Conservation (phyloP, 2,888 invertebrate genomes). For the Idaea straminata region DNA sequence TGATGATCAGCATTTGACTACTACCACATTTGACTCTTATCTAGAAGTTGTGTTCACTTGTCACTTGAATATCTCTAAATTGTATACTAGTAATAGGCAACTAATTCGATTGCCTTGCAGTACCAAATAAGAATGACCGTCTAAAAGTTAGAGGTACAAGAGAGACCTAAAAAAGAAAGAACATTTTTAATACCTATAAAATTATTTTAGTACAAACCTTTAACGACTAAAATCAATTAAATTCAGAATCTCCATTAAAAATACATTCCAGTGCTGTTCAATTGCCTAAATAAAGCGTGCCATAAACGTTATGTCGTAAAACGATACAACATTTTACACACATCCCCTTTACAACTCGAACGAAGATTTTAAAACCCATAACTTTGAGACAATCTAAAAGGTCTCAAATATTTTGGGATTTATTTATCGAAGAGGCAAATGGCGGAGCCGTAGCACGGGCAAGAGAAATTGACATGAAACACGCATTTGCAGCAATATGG, state of each 20-base stretch:
- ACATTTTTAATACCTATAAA: background rate
- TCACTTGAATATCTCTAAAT: too few relatives aligned
- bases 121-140: too few relatives aligned
- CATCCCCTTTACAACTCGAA: background rate
- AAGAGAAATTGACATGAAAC: background rate
- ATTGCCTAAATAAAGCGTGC: background rate
- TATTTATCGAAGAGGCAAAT: background rate
- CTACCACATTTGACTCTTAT: too few relatives aligned
- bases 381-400: background rate
- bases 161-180: background rate
- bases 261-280: background rate
- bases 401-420: background rate
- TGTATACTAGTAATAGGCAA: too few relatives aligned
- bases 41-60: too few relatives aligned
- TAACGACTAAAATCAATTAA: background rate
- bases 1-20: too few relatives aligned
- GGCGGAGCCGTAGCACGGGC: background rate
- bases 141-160: too few relatives aligned
- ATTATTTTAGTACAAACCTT: background rate
- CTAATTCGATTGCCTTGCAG: too few relatives aligned
- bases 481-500: too few relatives aligned
- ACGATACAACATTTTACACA: background rate
- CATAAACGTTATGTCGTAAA: background rate
- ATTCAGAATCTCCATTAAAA: background rate
- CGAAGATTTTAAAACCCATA: constrained; percentile 1